A percentile compares a stretch with the other conserved stretches of the same genome.
phyloP scores from a whole-genome alignment of 2,113 vertebrate genomes.

The Blennius ocellaris region DNA sequence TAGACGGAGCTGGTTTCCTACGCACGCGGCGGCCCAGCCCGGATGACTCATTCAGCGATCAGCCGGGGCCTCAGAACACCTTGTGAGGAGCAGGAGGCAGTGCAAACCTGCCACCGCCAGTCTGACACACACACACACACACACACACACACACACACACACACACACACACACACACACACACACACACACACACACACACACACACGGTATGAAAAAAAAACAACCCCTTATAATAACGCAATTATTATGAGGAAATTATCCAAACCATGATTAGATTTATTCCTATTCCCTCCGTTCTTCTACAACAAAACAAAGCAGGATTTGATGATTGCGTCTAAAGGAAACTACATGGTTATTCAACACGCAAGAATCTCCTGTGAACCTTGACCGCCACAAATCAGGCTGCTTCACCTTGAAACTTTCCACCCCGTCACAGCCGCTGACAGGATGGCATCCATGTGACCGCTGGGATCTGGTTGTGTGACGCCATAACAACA shows the following conservation, averaged over 20 bases:
- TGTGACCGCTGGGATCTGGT: constrained; percentile 17
- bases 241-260: too few species aligned
- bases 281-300: too few species aligned
- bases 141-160: neutral
- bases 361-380: neutral
- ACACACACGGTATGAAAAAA: neutral
- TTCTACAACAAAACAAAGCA: too few species aligned
- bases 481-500: constrained; percentile 16
- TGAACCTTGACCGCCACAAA: neutral
- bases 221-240: too few species aligned
- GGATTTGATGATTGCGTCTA: too few species aligned
- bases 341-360: too few species aligned
- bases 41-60: constrained; percentile 60
- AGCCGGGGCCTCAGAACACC: constrained; percentile 7
- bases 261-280: too few species aligned
- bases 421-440: constrained; percentile 6
- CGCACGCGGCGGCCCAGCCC: neutral
- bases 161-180: neutral
- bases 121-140: neutral
- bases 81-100: constrained; percentile 18
- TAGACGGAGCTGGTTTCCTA: constrained; percentile 60
- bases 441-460: neutral
- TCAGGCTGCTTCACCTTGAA: constrained; percentile 2
- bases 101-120: constrained; percentile 5
- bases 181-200: neutral